Evolutionary conservation across 2,797 vertebrate genomes (phyloP), one percentile per base, ranked within the genome.

Genomic region (Glossophaga mutica): DNA sequence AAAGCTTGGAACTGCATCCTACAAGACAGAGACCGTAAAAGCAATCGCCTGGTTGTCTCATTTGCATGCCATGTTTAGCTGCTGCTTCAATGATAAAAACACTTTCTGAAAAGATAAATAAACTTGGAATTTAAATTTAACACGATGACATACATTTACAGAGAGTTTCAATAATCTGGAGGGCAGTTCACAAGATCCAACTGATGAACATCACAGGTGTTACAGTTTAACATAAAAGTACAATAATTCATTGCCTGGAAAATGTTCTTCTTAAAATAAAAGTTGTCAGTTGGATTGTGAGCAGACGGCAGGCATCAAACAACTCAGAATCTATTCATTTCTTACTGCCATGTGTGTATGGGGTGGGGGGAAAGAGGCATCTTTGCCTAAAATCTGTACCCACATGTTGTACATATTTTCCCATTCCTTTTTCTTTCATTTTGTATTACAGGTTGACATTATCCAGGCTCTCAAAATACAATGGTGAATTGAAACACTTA

Each of bases 91-190:
- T 26, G 2, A 96, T 84, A 59, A 62, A 97, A 86, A 9, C 34
- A 76, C 84, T 87, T 93, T 65, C 95, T 42, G 22, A 90, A 97
- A 59, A 93, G n/a, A 0, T 93, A 78, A 84, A 87, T 3, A 82
- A 98, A 37, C 87, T 85, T 94, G 15, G 68, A 88, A 91, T 89
- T 97, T 67, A 90, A 90, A 67, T 88, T 77, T 77, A 3, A 96
- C 62, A 73, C 67, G n/a, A 97, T 70, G 2, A 96, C 59, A 81
- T 1, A 77, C 18, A 77, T 91, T 48, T 42, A 97, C 0, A 46
- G 42, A 92, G 6, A 55, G 81, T 24, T 55, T 97, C 46, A 78
- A 96, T 78, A 97, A 81, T 19, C 44, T 94, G 87, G 87, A 55
- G 39, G 68, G 26, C 87, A 0, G 70, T 94, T 95, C 94, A 74